These are phyloP conservation scores for Balanococcus diminutus DNA, from an alignment of 2,888 invertebrate genomes.

Conservation along the genomic window DNA sequence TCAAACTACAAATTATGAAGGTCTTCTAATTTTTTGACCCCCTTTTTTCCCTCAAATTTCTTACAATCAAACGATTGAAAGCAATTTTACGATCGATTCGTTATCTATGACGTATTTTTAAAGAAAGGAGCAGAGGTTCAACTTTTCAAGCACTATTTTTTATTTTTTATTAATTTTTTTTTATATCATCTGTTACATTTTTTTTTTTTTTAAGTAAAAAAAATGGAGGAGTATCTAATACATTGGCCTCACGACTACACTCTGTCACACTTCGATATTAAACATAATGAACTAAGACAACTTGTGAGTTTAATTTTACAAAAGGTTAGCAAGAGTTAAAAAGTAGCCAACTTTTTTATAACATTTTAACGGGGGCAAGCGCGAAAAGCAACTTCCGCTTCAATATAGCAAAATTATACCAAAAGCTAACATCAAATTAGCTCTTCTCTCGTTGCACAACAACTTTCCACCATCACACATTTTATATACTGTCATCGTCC, in stretches of 20 bases:
- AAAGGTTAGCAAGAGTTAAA: constrained; percentile 13
- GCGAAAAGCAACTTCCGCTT: background rate
- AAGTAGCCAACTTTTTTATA: constrained; percentile 22
- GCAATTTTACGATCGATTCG: no score
- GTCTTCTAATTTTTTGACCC: no score
- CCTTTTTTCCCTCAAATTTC: no score
- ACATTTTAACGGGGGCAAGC: background rate
- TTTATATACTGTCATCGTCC: background rate
- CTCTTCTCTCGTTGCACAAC: background rate
- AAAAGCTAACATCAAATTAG: constrained; percentile 9
- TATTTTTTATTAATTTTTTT: no score
- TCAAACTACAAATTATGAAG: no score
- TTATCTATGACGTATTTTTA: no score
- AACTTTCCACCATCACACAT: background rate
- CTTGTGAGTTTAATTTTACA: background rate
- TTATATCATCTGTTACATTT: no score
- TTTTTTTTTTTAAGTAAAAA: no score
- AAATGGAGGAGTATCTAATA: background rate
- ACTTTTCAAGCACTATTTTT: no score
- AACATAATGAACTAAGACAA: constrained; percentile 23
- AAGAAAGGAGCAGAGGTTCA: no score
- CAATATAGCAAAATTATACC: constrained; percentile 6
- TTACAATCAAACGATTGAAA: no score
- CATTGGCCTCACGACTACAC: background rate
- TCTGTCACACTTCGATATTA: background rate